Base-by-base conservation (phyloP, 2,113 vertebrate genomes). In the Martes martes region DNA sequence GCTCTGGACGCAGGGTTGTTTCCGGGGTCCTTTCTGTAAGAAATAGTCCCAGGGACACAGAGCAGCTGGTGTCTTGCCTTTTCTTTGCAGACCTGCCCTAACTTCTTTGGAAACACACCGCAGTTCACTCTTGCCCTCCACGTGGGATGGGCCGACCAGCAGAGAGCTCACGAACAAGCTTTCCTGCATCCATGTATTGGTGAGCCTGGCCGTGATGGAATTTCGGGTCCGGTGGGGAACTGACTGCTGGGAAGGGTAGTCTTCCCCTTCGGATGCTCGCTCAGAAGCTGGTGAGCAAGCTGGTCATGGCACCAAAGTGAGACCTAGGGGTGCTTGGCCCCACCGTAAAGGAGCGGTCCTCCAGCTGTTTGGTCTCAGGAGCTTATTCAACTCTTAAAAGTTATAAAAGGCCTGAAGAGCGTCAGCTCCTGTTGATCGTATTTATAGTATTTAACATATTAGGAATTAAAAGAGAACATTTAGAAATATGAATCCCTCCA, bases 161-260 rank as follows among this genome's bases (percentile, higher is more conserved):
- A 50, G 50, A 39, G 50, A 21, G 50, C 33, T 78, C 36, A 9
- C 21, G 4, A 28, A 36, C 16, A 24, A 0, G 7, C 59, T 79
- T 23, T 39, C 71, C 39, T 69, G 24, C 11, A 15, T 28, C 47
- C 1, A 1, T 1, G 57, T 47, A 67, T 57, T 19, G 28, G 23
- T 4, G 10, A 16, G 36, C 45, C 57, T 1, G 2, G 13, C 7
- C 2, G 5, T 0, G 36, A 50, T 1, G 5, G 47, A 33, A 21
- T 26, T 10, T 67, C 1, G 31, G 31, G 71, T 6, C 5, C 2
- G 26, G 47, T 0, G 7, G 11, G 7, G 1, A 0, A 76, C 24
- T 39, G 3, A 16, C 24, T 6, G 5, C 10, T 33, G 67, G 57
- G 19, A n/a, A 45, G 0, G 11, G 42, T 18, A 42, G 10, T 26